Conservation (phyloP, 2,888 invertebrate species). For the Atrina japonica region DNA sequence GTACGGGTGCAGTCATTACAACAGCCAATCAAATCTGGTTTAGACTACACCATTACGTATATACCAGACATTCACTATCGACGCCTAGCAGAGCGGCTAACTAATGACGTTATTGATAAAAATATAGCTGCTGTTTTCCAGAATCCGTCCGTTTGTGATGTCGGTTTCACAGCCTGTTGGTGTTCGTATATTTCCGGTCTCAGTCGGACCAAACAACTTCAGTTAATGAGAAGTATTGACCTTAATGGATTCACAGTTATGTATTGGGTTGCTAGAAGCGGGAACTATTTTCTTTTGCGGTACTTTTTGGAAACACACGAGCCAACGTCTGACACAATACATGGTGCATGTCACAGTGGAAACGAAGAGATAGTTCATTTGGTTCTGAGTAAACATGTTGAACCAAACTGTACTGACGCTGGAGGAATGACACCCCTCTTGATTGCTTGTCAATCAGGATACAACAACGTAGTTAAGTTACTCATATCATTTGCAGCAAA, state of each 20-base stretch:
- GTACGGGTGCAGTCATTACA: slow-evolving; percentile 9
- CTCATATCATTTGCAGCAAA: slow-evolving; percentile 12
- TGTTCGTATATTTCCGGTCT: slow-evolving; percentile 12
- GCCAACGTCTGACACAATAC: slow-evolving; percentile 14
- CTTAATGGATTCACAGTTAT: slow-evolving; percentile 13
- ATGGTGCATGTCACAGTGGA: slow-evolving; percentile 23
- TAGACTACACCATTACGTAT: background rate
- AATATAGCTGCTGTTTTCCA: slow-evolving; percentile 19
- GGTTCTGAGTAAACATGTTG: slow-evolving; percentile 7
- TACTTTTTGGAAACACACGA: slow-evolving; percentile 15
- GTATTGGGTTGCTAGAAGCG: slow-evolving; percentile 20
- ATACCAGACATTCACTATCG: slow-evolving; percentile 11
- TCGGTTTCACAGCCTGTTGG: slow-evolving; percentile 12
- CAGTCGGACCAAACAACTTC: slow-evolving; percentile 17
- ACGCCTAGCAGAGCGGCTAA: slow-evolving; percentile 11
- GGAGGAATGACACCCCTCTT: slow-evolving; percentile 19
- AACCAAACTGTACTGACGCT: slow-evolving; percentile 7
- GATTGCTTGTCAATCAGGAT: slow-evolving; percentile 12
- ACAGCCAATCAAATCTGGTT: background rate
- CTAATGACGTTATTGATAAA: slow-evolving; percentile 2
- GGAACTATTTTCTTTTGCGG: slow-evolving; percentile 4
- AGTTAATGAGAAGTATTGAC: slow-evolving; percentile 14
- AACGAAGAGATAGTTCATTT: background rate
- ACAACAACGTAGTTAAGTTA: background rate
- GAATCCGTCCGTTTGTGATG: slow-evolving; percentile 7